A percentile compares a stretch with the other conserved stretches of the same genome.
These are phyloP conservation scores for Tethea ocularis DNA, from an alignment of 2,888 invertebrate genomes.

Conservation along the genomic window DNA sequence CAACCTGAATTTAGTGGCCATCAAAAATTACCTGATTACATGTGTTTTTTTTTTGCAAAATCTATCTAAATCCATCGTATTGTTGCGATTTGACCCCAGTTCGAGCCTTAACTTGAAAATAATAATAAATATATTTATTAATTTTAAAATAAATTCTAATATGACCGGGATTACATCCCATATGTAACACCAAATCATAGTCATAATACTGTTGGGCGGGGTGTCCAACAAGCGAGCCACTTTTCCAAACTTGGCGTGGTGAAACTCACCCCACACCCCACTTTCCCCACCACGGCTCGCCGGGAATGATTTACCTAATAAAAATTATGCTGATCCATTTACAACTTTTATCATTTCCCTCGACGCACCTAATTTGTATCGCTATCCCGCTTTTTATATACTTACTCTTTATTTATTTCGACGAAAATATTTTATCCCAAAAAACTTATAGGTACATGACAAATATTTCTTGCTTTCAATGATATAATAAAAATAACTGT, in stretches of 20 bases:
- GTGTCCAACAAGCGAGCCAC: constrained; percentile 33
- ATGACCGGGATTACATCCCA: not conserved
- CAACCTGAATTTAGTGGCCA: too few species aligned
- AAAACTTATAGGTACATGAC: too few species aligned
- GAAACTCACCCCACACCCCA: constrained; percentile 32
- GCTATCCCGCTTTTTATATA: not conserved
- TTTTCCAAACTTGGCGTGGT: constrained; percentile 42
- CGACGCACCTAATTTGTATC: constrained; percentile 7
- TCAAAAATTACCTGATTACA: too few species aligned
- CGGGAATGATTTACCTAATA: constrained; percentile 63
- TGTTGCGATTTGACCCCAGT: too few species aligned
- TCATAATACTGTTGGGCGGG: constrained; percentile 14
- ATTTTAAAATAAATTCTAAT: too few species aligned
- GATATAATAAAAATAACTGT: too few species aligned
- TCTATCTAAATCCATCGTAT: too few species aligned
- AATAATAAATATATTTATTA: too few species aligned
- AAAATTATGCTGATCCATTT: constrained; percentile 65
- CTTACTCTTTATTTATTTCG: not conserved
- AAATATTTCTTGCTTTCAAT: too few species aligned
- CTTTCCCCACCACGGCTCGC: constrained; percentile 25
- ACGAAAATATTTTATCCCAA: not conserved
- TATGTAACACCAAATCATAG: not conserved
- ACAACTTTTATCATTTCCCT: constrained; percentile 54
- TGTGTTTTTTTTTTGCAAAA: too few species aligned
- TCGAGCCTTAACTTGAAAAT: too few species aligned